Evolutionary conservation across 2,797 vertebrate species (phyloP).

Genomic region (Rhinella marina): DNA sequence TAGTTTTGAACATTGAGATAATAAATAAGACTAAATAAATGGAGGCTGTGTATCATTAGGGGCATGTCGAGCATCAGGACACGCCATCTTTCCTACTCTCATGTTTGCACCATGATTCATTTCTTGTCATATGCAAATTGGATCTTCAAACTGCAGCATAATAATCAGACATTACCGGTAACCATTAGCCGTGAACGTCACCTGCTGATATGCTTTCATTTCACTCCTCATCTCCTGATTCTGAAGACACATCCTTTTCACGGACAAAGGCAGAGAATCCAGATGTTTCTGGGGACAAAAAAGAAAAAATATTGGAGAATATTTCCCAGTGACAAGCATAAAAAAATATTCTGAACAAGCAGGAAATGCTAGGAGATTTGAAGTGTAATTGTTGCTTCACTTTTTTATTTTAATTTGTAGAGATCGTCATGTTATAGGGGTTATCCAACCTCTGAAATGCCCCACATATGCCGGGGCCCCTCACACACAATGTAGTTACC

Average conservation of each 20-base stretch:
- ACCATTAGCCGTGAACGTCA: background rate
- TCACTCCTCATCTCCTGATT: conserved; percentile 42
- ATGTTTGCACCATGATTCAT: background rate
- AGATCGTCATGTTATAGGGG: no score
- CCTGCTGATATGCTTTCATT: conserved; percentile 31
- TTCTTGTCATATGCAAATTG: background rate
- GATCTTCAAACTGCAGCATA: background rate
- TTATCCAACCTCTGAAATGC: no score
- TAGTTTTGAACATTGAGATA: no score
- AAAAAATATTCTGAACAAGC: background rate
- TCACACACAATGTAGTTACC: no score
- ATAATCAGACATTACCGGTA: background rate
- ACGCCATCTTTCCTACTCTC: background rate
- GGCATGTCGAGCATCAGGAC: background rate
- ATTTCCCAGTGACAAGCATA: background rate
- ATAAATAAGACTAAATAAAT: background rate
- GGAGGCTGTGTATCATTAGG: background rate
- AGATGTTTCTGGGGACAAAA: background rate
- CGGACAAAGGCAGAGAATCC: conserved; percentile 4
- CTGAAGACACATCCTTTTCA: conserved; percentile 37
- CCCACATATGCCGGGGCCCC: no score
- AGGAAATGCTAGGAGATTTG: no score
- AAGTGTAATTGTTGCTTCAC: no score
- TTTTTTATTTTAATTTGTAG: no score
- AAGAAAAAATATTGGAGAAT: background rate